Conservation (phyloP, 2,888 invertebrate genomes). For the Poecilobothrus nobilitatus region DNA sequence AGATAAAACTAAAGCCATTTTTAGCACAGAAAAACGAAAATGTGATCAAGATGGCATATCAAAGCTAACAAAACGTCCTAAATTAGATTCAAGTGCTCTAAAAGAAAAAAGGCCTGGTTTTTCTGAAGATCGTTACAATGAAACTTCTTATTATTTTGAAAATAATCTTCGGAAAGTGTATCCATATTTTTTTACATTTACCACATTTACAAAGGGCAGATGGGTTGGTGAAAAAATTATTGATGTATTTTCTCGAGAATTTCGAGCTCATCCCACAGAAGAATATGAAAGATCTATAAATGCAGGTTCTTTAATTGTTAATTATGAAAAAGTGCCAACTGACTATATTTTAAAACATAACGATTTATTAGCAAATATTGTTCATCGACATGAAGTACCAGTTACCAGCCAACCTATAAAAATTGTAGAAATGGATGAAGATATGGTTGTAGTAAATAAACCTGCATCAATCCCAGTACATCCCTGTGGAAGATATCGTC, state of each 20-base stretch:
- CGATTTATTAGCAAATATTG: conserved; percentile 79
- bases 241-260: conserved; percentile 84
- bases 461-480: conserved; percentile 96
- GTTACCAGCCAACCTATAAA: conserved; percentile 88
- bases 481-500: conserved; percentile 90
- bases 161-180: conserved; percentile 92
- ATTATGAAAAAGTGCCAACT: conserved; percentile 77
- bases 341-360: conserved; percentile 84
- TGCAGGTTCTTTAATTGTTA: conserved; percentile 79
- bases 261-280: conserved; percentile 80
- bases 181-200: conserved; percentile 91
- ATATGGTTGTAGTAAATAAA: conserved; percentile 96
- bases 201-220: conserved; percentile 86
- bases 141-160: conserved; percentile 86
- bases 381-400: conserved; percentile 95
- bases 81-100: conserved; percentile 76
- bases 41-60: neutral
- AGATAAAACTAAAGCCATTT: neutral
- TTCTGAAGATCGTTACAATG: conserved; percentile 80
- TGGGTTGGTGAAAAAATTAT: conserved; percentile 88
- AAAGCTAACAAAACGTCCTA: conserved; percentile 40
- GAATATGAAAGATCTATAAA: conserved; percentile 81
- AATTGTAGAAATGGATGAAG: conserved; percentile 91
- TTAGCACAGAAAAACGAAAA: neutral
- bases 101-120: conserved; percentile 82